Evolutionary conservation across 1,140 invertebrate species (phyloP).

Genomic region (Microvelia longipes): DNA sequence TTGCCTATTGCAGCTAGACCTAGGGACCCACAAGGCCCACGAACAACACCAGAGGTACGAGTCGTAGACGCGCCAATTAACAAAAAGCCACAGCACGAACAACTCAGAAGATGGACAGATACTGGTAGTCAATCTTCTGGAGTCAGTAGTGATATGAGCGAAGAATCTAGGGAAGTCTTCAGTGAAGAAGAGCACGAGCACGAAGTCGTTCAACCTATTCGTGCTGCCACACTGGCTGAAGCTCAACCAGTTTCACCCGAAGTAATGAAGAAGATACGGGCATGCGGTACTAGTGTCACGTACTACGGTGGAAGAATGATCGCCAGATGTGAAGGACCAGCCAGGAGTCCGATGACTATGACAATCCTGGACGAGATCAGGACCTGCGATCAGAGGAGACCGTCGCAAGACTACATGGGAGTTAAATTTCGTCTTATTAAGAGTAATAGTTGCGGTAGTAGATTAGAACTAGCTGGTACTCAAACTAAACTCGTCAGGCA

Average conservation of each 20-base stretch:
- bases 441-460: slow-evolving; percentile 68
- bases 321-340: slow-evolving; percentile 42
- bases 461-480: slow-evolving; percentile 56
- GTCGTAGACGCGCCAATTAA: slow-evolving; percentile 8
- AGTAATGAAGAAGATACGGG: slow-evolving; percentile 68
- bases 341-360: slow-evolving; percentile 41
- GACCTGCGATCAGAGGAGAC: slow-evolving; percentile 5
- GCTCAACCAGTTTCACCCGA: slow-evolving; percentile 34
- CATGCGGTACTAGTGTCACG: slow-evolving; percentile 67
- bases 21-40: slow-evolving; percentile 2
- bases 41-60: slow-evolving; percentile 17
- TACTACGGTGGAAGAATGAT: slow-evolving; percentile 72
- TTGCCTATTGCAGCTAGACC: slow-evolving; percentile 15
- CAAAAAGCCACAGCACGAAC: slow-evolving; percentile 9
- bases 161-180: slow-evolving; percentile 26
- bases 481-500: slow-evolving; percentile 34
- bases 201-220: slow-evolving; percentile 26
- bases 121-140: slow-evolving; percentile 36
- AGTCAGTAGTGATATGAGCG: slow-evolving; percentile 35
- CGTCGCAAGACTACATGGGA: slow-evolving; percentile 10
- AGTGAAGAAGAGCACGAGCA: slow-evolving; percentile 19
- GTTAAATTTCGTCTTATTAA: slow-evolving; percentile 45
- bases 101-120: slow-evolving; percentile 26
- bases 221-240: slow-evolving; percentile 26
- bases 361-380: slow-evolving; percentile 48